phyloP scores from a whole-genome alignment of 2,888 invertebrate species.

The Rotaria socialis region DNA sequence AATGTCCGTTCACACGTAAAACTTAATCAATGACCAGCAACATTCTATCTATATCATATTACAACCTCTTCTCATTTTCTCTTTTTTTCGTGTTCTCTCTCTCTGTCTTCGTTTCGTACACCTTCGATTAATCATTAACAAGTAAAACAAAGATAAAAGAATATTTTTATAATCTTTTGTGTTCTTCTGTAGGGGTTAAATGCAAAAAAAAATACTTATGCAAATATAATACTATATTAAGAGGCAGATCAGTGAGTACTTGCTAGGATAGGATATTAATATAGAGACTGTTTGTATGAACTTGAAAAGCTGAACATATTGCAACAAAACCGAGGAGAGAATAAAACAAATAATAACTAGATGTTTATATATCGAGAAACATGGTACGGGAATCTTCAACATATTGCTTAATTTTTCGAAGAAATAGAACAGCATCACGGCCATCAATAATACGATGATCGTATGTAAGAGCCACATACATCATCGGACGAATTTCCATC shows the following conservation, averaged over 20 bases:
- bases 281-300: too few relatives aligned
- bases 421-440: slow-evolving; percentile 93
- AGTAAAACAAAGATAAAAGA: not conserved
- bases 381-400: slow-evolving; percentile 93
- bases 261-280: not conserved
- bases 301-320: too few relatives aligned
- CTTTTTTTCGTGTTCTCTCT: not conserved
- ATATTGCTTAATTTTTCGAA: slow-evolving; percentile 87
- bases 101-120: not conserved
- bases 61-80: not conserved
- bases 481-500: slow-evolving; percentile 97
- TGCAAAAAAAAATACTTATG: not conserved
- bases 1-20: not conserved
- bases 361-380: slow-evolving; percentile 75
- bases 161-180: not conserved
- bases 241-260: not conserved
- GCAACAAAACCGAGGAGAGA: not conserved
- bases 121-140: not conserved
- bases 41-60: not conserved
- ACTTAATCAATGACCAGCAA: not conserved
- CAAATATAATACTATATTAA: not conserved
- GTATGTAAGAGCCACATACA: slow-evolving; percentile 97
- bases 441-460: slow-evolving; percentile 98
- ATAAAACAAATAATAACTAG: not conserved
- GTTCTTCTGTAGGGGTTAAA: not conserved